These are phyloP conservation scores for Enoplolaimus lenunculus DNA, from an alignment of 2,888 invertebrate genomes.

Conservation along the genomic window DNA sequence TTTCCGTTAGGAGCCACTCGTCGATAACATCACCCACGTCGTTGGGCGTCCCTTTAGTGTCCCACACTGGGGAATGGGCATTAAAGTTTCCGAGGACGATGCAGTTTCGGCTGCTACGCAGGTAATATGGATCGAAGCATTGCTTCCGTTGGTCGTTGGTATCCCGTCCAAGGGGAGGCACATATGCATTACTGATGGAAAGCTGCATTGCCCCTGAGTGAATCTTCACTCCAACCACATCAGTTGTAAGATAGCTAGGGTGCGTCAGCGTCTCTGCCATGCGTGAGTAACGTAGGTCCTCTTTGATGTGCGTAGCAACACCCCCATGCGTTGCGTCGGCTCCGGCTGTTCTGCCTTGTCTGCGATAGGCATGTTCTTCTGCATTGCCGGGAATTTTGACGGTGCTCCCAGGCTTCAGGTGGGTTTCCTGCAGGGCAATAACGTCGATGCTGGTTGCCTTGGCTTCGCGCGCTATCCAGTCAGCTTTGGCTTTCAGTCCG, in stretches of 20 bases:
- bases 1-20: not conserved
- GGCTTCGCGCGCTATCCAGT: not conserved
- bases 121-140: not conserved
- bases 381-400: not conserved
- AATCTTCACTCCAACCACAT: not conserved
- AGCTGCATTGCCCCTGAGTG: not conserved
- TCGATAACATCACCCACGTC: constrained; percentile 8
- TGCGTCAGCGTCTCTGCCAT: not conserved
- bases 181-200: constrained; percentile 1
- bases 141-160: constrained; percentile 1
- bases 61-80: not conserved
- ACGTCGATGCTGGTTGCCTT: not conserved
- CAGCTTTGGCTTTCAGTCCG: not conserved
- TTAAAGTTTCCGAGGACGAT: constrained; percentile 8
- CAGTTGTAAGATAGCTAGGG: not conserved
- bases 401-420: not conserved
- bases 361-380: not conserved
- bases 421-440: not conserved
- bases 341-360: not conserved
- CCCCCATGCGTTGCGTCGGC: too few species aligned
- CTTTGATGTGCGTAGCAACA: too few species aligned
- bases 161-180: not conserved
- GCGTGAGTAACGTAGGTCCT: too few species aligned
- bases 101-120: not conserved
- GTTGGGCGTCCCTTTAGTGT: not conserved